A percentile compares a stretch with the other conserved stretches of the same genome.
phyloP scores from a whole-genome alignment of 2,113 vertebrate species.

The Colossoma macropomum region DNA sequence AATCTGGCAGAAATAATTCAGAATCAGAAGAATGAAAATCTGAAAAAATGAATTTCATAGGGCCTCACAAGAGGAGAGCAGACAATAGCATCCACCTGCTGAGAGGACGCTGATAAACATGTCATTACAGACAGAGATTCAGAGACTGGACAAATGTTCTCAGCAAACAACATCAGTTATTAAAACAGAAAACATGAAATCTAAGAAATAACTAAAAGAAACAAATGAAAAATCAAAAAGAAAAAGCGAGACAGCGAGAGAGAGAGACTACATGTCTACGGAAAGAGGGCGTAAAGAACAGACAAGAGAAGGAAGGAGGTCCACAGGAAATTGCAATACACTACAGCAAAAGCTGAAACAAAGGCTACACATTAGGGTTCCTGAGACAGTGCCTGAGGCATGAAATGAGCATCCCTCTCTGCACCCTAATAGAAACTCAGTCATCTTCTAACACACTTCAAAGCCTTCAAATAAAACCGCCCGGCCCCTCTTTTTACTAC shows the following conservation, averaged over 20 bases:
- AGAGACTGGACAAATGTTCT: not conserved
- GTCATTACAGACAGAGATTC: no score
- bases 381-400: not conserved
- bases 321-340: not conserved
- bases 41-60: no score
- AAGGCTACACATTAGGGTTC: not conserved
- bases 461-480: conserved; percentile 15
- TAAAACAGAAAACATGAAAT: not conserved
- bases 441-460: not conserved
- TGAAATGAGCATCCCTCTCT: not conserved
- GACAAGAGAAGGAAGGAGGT: not conserved
- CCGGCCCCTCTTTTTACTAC: not conserved
- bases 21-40: no score
- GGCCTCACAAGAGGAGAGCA: no score
- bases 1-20: no score
- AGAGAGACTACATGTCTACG: not conserved
- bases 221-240: not conserved
- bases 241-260: not conserved
- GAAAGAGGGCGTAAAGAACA: not conserved
- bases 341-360: not conserved
- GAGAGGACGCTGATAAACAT: no score
- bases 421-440: conserved; percentile 13
- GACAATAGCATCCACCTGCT: no score
- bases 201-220: not conserved
- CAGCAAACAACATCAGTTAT: no score